Evolutionary conservation across 1,140 invertebrate species (phyloP).

Genomic region (Pantala flavescens): DNA sequence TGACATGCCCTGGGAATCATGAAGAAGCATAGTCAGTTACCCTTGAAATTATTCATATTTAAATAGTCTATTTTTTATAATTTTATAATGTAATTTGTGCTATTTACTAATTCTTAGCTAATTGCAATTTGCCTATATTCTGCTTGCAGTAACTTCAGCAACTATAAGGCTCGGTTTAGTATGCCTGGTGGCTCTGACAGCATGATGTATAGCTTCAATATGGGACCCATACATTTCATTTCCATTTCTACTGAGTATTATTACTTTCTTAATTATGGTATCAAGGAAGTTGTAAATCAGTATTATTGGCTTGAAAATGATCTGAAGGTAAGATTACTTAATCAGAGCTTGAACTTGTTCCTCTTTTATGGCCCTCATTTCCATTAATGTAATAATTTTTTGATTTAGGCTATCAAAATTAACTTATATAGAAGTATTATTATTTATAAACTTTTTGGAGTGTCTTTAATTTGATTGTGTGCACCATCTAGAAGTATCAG

Average conservation of each 20-base stretch:
- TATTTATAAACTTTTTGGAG: too few species aligned
- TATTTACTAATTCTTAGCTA: too few species aligned
- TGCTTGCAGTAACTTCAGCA: conserved; percentile 71
- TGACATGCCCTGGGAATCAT: conserved; percentile 86
- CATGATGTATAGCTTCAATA: conserved; percentile 80
- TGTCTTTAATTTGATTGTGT: too few species aligned
- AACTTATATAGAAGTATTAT: too few species aligned
- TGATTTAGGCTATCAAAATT: too few species aligned
- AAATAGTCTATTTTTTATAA: conserved; percentile 14
- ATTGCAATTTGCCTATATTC: conserved; percentile 19
- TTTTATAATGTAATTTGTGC: not conserved
- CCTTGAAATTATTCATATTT: not conserved
- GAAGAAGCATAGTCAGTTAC: conserved; percentile 67
- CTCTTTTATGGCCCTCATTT: too few species aligned
- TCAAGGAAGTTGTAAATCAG: conserved; percentile 71
- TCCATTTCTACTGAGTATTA: conserved; percentile 91
- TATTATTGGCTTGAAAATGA: conserved; percentile 83
- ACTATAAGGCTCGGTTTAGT: conserved; percentile 73
- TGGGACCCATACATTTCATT: conserved; percentile 87
- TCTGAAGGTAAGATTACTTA: conserved; percentile 42
- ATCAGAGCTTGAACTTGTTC: too few species aligned
- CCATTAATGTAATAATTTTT: too few species aligned
- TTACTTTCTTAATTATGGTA: conserved; percentile 81
- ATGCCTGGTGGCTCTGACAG: conserved; percentile 72
- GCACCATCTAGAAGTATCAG: too few species aligned